Conservation (phyloP, 2,797 vertebrate genomes). For the Pipistrellus pipistrellus region DNA sequence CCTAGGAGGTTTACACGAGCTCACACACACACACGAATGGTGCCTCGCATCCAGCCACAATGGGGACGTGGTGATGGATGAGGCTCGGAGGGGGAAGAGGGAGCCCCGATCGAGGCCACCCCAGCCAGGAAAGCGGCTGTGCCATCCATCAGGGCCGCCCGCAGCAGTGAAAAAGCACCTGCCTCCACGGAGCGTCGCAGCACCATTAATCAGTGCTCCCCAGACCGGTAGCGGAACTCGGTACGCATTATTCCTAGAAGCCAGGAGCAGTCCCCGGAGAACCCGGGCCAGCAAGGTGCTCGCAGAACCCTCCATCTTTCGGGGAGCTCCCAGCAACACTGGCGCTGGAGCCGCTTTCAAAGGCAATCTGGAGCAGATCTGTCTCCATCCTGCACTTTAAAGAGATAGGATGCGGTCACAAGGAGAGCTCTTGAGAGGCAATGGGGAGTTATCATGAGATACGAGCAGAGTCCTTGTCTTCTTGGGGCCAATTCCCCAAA, state of each 20-base stretch:
- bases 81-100: not conserved
- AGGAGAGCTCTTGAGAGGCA: not conserved
- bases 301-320: constrained; percentile 38
- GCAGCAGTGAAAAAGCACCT: constrained; percentile 40
- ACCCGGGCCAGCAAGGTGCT: not conserved
- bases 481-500: not conserved
- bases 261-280: constrained; percentile 30
- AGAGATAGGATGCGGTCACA: not conserved
- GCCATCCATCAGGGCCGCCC: not conserved
- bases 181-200: accelerated
- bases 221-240: not conserved
- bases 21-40: not conserved
- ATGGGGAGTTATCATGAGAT: not conserved
- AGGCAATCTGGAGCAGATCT: not conserved
- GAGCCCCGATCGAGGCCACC: accelerated
- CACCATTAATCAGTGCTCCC: constrained; percentile 65
- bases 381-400: not conserved
- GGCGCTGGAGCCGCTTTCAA: not conserved
- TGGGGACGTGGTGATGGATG: not conserved
- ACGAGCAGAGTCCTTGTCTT: not conserved
- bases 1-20: not conserved
- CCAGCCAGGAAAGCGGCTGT: not conserved
- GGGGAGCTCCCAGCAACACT: not conserved
- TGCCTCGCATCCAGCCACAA: not conserved
- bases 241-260: constrained; percentile 57